Evolutionary conservation across 2,797 vertebrate species (phyloP), one percentile per base, ranked within the genome.

Genomic region (Echiichthys vipera): DNA sequence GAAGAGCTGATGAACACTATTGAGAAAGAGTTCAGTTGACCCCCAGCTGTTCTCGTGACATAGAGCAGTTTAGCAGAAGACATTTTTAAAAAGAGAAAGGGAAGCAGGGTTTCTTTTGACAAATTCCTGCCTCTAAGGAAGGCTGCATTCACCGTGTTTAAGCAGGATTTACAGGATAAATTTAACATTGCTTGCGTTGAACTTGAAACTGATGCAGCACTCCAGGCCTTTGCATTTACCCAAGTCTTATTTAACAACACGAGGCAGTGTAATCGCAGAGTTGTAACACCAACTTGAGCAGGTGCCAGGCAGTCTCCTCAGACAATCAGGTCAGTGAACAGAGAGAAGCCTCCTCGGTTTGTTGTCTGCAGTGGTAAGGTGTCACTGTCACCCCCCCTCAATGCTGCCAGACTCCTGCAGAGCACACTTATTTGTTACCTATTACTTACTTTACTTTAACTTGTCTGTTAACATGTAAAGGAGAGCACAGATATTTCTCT

Each of bases 1-100:
- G 94, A 94, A 69, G 94, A 95, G 80, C 89, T 95, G 78, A 95
- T 95, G 94, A 92, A 94, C 74, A 93, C 88, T n/a, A 95, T 95
- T 69, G 95, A 94, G 78, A 89, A 84, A 30, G 94, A 95, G 32
- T 95, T 94, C 65, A 92, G 91, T 50, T 95, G 91, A 93, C 85
- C 76, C 37, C 63, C 47, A 66, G 47, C 30, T 37, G 32, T 12
- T 24, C 10, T 45, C 3, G n/a, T 51, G 40, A 5, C 20, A 65
- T 13, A 5, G 24, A 53, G 7, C 55, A 27, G 45, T 66, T 72
- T 59, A n/a, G 18, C 42, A 46, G 32, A 11, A 10, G 5, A 40
- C 1, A 34, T 14, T 22, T 61, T 29, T 6, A 7, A 27, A 43
- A 57, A 22, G 4, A 45, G 18, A 65, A 59, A 53, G 25, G 20